These are phyloP conservation scores for Lysiphlebus fabarum DNA, from an alignment of 1,140 invertebrate species.

Conservation along the genomic window DNA sequence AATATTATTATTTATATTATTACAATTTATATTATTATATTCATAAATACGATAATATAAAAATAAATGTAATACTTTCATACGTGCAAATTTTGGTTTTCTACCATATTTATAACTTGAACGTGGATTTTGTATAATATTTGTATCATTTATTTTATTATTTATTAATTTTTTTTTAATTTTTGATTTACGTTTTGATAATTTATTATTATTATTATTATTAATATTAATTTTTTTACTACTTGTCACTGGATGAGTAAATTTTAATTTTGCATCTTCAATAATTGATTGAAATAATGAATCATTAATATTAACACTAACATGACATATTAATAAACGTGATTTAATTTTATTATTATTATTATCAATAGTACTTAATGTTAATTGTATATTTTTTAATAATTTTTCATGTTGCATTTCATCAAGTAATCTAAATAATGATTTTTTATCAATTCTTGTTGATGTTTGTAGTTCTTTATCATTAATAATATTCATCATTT, in stretches of 20 bases:
- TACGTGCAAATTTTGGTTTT: constrained; percentile 68
- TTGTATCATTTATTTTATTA: neutral
- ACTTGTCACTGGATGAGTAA: constrained; percentile 41
- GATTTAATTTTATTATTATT: constrained; percentile 52
- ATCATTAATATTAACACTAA: constrained; percentile 55
- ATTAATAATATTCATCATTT: constrained; percentile 57
- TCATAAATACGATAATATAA: constrained; percentile 69
- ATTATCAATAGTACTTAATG: constrained; percentile 42
- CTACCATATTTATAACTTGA: constrained; percentile 54
- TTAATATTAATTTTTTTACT: constrained; percentile 14
- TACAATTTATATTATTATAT: constrained; percentile 40
- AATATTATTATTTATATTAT: no score
- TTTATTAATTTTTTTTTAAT: neutral
- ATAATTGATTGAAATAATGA: constrained; percentile 59
- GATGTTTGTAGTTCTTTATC: constrained; percentile 57
- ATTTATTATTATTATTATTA: constrained; percentile 20
- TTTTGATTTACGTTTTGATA: neutral
- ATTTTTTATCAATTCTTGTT: constrained; percentile 63
- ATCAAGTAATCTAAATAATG: constrained; percentile 59
- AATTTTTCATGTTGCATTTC: constrained; percentile 59
- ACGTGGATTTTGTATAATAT: constrained; percentile 30
- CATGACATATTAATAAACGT: constrained; percentile 61
- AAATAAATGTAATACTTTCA: constrained; percentile 65
- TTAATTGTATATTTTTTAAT: constrained; percentile 61
- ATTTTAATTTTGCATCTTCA: constrained; percentile 64